Conservation (phyloP, 2,888 invertebrate species). For the Pachymerium ferrugineum region DNA sequence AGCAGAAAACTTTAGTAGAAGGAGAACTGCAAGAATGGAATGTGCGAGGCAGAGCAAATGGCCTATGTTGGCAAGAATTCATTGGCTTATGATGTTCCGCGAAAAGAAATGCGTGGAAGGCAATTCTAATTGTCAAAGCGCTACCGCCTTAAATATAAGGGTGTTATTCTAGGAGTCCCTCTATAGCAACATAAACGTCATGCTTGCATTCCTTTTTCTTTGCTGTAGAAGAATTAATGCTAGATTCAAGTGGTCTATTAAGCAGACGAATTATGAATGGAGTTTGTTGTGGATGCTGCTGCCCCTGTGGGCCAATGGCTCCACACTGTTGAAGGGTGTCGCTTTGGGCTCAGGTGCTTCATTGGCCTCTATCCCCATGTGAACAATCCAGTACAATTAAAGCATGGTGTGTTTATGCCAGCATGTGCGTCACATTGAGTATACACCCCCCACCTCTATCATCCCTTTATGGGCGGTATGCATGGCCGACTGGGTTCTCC, state of each 20-base stretch:
- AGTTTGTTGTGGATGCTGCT: conserved; percentile 16
- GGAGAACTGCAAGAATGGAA: no score
- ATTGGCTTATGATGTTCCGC: no score
- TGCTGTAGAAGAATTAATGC: not conserved
- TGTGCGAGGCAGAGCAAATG: no score
- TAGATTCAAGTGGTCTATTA: not conserved
- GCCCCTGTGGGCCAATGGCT: not conserved
- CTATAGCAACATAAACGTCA: not conserved
- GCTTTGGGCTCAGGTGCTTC: conserved; percentile 30
- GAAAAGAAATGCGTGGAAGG: no score
- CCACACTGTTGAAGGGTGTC: conserved; percentile 3
- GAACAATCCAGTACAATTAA: conserved; percentile 33
- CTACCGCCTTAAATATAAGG: no score
- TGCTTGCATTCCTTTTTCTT: not conserved
- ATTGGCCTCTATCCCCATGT: conserved; percentile 31
- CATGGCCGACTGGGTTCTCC: conserved; percentile 28
- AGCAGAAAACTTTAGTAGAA: no score
- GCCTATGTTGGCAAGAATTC: no score
- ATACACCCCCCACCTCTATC: not conserved
- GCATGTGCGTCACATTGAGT: not conserved
- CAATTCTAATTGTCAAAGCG: no score
- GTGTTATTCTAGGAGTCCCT: no score
- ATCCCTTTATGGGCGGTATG: conserved; percentile 10
- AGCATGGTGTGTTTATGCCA: conserved; percentile 28
- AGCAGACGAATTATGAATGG: not conserved